Evolutionary conservation across 2,113 vertebrate species (phyloP).

Genomic region (Anguilla japonica): DNA sequence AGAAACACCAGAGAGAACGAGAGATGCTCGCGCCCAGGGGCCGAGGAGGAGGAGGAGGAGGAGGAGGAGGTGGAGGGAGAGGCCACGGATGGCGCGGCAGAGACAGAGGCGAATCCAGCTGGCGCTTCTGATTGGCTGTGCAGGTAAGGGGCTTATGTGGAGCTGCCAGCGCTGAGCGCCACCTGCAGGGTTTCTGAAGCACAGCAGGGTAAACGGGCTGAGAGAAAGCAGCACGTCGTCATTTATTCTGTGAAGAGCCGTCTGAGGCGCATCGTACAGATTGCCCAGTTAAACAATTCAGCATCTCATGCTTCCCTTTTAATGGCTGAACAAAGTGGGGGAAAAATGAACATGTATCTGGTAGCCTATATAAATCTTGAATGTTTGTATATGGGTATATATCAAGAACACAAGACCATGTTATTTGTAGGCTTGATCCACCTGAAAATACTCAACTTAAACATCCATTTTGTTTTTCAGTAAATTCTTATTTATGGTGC

Average conservation of each 20-base stretch:
- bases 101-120: conserved; percentile 34
- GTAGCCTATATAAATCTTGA: too few relatives aligned
- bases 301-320: background rate
- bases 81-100: conserved; percentile 21
- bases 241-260: background rate
- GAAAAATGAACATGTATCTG: too few relatives aligned
- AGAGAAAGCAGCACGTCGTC: background rate
- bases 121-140: conserved; percentile 50
- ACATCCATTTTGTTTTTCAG: too few relatives aligned
- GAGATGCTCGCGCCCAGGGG: conserved; percentile 51
- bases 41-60: conserved; percentile 31
- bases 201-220: background rate
- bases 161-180: background rate
- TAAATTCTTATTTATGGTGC: too few relatives aligned
- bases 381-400: too few relatives aligned
- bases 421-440: too few relatives aligned
- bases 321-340: too few relatives aligned
- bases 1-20: conserved; percentile 75
- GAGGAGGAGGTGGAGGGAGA: conserved; percentile 34
- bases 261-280: background rate
- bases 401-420: too few relatives aligned
- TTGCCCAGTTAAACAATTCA: too few relatives aligned
- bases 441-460: too few relatives aligned
- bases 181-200: background rate
- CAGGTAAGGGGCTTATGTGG: background rate